Percentiles rank a stretch among this genome's conserved stretches.
These are phyloP conservation scores for Cyclophora albipunctata DNA, from an alignment of 2,888 invertebrate species.

Conservation along the genomic window DNA sequence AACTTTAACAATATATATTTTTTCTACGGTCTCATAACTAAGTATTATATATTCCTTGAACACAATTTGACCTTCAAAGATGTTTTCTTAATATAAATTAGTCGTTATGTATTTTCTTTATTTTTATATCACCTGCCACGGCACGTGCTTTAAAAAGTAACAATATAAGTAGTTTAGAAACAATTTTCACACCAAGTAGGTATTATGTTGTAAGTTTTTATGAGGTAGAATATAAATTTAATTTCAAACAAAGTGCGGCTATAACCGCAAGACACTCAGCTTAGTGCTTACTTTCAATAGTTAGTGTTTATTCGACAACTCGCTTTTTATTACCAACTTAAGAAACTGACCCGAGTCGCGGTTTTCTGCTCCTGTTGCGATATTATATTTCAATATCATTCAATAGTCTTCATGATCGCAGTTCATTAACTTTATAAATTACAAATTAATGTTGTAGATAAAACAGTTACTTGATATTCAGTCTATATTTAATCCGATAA, in stretches of 20 bases:
- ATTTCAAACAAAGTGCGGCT: conserved; percentile 16
- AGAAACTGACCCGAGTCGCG: conserved; percentile 8
- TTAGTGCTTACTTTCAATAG: conserved; percentile 18
- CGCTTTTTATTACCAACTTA: conserved; percentile 18
- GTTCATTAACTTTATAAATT: background rate
- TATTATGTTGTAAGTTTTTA: too few relatives aligned
- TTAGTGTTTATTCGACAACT: conserved; percentile 17
- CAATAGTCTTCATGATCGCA: background rate
- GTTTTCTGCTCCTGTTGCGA: conserved; percentile 14
- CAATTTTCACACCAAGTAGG: too few relatives aligned
- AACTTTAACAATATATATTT: background rate
- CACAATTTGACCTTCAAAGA: too few relatives aligned
- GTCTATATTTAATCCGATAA: conserved; percentile 1
- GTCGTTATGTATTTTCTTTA: too few relatives aligned
- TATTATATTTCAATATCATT: conserved; percentile 1
- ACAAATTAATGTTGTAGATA: conserved; percentile 7
- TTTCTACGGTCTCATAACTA: too few relatives aligned
- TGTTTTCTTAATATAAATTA: too few relatives aligned
- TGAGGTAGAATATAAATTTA: conserved; percentile 9
- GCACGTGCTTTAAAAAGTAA: too few relatives aligned
- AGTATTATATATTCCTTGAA: too few relatives aligned
- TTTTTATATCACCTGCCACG: too few relatives aligned
- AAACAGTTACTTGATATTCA: conserved; percentile 5
- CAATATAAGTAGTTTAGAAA: too few relatives aligned
- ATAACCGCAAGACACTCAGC: conserved; percentile 25